These are phyloP conservation scores for Harpalus rubripes DNA, from an alignment of 2,888 invertebrate species.

Conservation along the genomic window DNA sequence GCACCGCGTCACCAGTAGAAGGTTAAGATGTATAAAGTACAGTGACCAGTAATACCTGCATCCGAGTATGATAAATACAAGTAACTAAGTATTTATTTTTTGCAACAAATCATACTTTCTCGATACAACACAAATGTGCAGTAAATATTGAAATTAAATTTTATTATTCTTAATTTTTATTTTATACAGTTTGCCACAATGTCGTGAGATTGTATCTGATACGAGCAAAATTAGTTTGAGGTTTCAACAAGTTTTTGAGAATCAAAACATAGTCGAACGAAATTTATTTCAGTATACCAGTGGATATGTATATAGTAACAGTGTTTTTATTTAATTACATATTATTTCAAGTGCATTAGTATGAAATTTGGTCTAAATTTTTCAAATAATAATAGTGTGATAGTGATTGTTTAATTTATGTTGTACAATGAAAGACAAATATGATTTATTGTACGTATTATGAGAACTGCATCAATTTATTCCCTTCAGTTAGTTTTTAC, in stretches of 20 bases:
- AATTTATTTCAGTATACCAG: neutral
- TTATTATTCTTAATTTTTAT: too few relatives aligned
- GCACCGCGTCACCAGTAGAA: too few relatives aligned
- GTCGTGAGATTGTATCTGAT: neutral
- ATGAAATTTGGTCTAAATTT: neutral
- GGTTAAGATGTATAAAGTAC: too few relatives aligned
- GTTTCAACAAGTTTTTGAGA: neutral
- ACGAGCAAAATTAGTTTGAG: neutral
- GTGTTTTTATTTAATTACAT: neutral
- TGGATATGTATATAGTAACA: neutral
- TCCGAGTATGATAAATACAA: too few relatives aligned
- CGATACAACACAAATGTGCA: too few relatives aligned
- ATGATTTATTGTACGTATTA: neutral
- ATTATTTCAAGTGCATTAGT: neutral
- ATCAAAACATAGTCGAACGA: neutral
- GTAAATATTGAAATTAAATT: too few relatives aligned
- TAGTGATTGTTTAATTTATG: neutral
- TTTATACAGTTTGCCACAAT: neutral
- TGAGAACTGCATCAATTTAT: neutral
- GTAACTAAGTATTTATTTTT: too few relatives aligned
- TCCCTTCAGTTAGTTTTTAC: too few relatives aligned
- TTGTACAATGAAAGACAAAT: conserved; percentile 8
- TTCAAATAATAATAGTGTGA: neutral
- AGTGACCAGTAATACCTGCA: too few relatives aligned
- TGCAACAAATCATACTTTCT: too few relatives aligned